These are phyloP conservation scores for Fissipunctia ypsillon DNA, from an alignment of 2,888 invertebrate genomes.

Conservation along the genomic window DNA sequence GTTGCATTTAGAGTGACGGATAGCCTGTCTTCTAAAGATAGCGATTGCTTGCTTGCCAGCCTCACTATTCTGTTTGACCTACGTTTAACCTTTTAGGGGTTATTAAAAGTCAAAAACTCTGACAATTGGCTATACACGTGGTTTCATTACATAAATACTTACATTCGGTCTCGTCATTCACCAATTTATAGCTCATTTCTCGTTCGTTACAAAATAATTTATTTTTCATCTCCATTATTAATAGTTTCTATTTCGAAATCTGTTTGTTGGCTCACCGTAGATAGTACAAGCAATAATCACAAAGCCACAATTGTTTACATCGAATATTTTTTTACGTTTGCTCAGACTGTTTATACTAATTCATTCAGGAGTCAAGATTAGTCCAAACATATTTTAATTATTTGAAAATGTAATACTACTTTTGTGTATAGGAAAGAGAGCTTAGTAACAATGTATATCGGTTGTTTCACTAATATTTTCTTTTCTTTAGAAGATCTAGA, in stretches of 20 bases:
- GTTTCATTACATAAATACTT: background rate
- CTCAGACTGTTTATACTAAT: constrained; percentile 44
- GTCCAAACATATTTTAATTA: constrained; percentile 44
- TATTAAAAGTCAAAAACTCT: background rate
- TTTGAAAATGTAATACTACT: constrained; percentile 21
- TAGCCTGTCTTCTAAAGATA: background rate
- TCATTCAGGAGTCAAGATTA: constrained; percentile 43
- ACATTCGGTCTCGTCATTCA: constrained; percentile 8
- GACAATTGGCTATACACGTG: background rate
- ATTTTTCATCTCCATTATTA: constrained; percentile 45
- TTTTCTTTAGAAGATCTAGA: constrained; percentile 9
- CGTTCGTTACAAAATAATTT: constrained; percentile 38
- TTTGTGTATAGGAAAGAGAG: constrained; percentile 16
- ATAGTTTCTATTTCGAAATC: constrained; percentile 51
- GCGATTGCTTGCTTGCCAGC: background rate
- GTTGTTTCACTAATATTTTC: constrained; percentile 17
- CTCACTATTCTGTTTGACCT: background rate
- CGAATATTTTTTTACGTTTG: constrained; percentile 43
- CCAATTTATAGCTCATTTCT: constrained; percentile 33
- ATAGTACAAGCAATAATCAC: constrained; percentile 39
- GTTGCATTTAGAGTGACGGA: background rate
- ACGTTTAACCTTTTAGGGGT: constrained; percentile 6
- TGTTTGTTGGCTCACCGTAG: constrained; percentile 36
- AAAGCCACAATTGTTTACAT: constrained; percentile 49
- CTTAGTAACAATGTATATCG: constrained; percentile 18